Evolutionary conservation across 2,888 invertebrate genomes (phyloP), one percentile per base, ranked within the genome.

Genomic region (Andrena trimmerana): DNA sequence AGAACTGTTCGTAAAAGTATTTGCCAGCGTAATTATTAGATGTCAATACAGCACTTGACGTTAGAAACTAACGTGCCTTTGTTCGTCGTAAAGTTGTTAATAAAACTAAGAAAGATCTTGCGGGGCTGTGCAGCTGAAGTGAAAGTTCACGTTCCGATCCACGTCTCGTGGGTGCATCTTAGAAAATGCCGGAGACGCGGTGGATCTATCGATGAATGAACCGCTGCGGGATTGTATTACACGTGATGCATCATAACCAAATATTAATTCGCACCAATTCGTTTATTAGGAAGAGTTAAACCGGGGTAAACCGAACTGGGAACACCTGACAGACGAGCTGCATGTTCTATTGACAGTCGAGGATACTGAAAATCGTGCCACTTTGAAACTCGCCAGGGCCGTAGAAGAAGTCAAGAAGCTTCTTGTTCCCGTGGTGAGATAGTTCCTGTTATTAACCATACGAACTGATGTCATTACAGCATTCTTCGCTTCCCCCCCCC

Each of bases 231-330:
- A 57, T 76, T 69, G 10, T 50, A 13, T 27, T 52, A 59, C 8
- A 29, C 7, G 16, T 8, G 20, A 50, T 50, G 27, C 42, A 8
- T 67, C 36, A 8, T 16, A 33, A 50, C 20, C 27, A 13, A 1
- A 1, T 16, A 36, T n/a, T 65, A 33, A 67, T 66, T 10, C 10
- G 20, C n/a, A 24, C 7, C 24, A 10, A 73, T 84, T 75, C n/a
- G 10, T 78, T 80, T 59, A 59, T 13, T 95, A 99, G 99, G 99
- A 99, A 96, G 99, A 99, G 94, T 97, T 98, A 93, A 99, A 99
- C 95, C 96, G 99, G 94, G 99, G 99, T 90, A 99, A 99, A 95
- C 99, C 99, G 87, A 99, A 99, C 95, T 99, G 99, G 99, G 99
- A 99, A 94, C 99, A 99, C 94, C 95, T 99, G 94, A 99, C 98